Evolutionary conservation across 2,888 invertebrate species (phyloP).

Genomic region (Trilocha varians): DNA sequence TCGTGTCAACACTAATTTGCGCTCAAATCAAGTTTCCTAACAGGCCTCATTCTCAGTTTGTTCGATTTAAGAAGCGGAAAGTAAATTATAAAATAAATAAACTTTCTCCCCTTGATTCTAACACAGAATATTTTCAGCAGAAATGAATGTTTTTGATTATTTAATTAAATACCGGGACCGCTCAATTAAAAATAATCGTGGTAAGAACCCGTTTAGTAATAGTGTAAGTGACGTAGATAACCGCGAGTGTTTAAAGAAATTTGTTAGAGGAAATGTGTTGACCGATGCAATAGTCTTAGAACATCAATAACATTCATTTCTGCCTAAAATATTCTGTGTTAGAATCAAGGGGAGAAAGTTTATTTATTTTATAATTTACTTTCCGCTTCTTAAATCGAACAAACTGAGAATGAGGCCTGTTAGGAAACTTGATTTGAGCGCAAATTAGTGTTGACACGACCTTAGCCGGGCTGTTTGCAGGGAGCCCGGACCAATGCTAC

Average conservation of each 20-base stretch:
- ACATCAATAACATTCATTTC: too few relatives aligned
- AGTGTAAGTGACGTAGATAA: too few relatives aligned
- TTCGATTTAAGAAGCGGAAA: not conserved
- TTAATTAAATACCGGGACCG: too few relatives aligned
- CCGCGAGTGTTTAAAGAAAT: too few relatives aligned
- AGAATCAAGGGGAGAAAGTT: not conserved
- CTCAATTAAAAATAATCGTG: too few relatives aligned
- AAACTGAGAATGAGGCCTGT: constrained; percentile 3
- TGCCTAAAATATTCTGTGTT: not conserved
- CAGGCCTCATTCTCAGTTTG: constrained; percentile 3
- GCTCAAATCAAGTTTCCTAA: constrained; percentile 1
- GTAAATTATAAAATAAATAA: not conserved
- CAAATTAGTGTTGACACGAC: constrained; percentile 5
- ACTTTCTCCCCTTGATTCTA: not conserved
- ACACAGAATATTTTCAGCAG: too few relatives aligned
- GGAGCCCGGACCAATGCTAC: too few relatives aligned
- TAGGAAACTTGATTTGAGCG: constrained; percentile 1
- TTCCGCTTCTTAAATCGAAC: constrained; percentile 1
- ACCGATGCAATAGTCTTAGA: too few relatives aligned
- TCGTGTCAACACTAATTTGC: constrained; percentile 5
- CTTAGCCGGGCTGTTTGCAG: not conserved
- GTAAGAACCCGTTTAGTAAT: too few relatives aligned
- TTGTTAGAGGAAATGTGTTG: too few relatives aligned
- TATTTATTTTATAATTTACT: not conserved
- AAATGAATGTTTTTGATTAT: too few relatives aligned